Percentiles rank a stretch among this genome's conserved stretches.
Evolutionary conservation across 2,888 invertebrate species (phyloP).

Genomic region (Leptopilina syphax): DNA sequence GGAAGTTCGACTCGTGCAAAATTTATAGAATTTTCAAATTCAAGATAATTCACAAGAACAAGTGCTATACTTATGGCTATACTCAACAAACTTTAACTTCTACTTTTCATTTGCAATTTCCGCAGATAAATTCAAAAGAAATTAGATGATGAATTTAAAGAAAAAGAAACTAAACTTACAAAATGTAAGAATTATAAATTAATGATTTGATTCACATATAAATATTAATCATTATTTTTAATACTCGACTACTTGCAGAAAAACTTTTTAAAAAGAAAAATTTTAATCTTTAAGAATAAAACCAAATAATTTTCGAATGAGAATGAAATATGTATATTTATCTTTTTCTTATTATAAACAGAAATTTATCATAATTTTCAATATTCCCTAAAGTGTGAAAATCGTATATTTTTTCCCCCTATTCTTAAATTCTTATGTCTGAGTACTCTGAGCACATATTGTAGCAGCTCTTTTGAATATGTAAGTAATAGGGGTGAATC

Average conservation of each 20-base stretch:
- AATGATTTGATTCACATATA: too few species aligned
- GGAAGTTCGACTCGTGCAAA: constrained; percentile 28
- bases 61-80: neutral
- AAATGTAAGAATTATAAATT: neutral
- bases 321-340: too few species aligned
- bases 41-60: constrained; percentile 25
- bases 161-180: too few species aligned
- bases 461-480: constrained; percentile 17
- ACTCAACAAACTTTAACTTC: neutral
- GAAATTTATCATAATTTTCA: neutral
- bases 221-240: too few species aligned
- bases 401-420: neutral
- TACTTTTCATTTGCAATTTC: neutral
- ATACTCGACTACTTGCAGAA: too few species aligned
- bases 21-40: constrained; percentile 10
- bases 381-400: constrained; percentile 17
- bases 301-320: too few species aligned
- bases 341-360: too few species aligned
- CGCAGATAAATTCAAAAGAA: too few species aligned
- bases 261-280: too few species aligned
- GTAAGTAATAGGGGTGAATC: constrained; percentile 11
- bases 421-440: constrained; percentile 15
- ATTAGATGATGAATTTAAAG: too few species aligned
- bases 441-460: constrained; percentile 10
- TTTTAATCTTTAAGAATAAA: too few species aligned